phyloP scores from a whole-genome alignment of 2,113 vertebrate species.

The Scomber scombrus region DNA sequence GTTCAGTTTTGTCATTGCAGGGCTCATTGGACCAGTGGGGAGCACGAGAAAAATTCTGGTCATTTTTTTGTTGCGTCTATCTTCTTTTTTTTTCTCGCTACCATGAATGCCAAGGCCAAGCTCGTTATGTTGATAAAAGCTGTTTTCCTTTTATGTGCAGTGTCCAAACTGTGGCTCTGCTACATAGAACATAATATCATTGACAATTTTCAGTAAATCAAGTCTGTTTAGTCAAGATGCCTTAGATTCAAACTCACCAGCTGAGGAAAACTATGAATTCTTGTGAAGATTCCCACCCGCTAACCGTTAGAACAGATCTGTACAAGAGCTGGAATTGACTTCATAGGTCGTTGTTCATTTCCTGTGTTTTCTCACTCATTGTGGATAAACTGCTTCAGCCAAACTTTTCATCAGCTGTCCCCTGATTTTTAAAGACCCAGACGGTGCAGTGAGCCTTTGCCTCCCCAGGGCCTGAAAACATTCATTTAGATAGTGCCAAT shows the following conservation, averaged over 20 bases:
- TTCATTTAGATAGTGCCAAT: conserved; percentile 81
- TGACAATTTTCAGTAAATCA: conserved; percentile 13
- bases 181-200: conserved; percentile 14
- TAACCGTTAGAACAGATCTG: conserved; percentile 27
- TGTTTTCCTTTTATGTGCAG: conserved; percentile 45
- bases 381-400: conserved; percentile 58
- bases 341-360: conserved; percentile 71
- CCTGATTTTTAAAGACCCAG: conserved; percentile 67
- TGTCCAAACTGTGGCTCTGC: conserved; percentile 15
- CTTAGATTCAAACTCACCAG: conserved; percentile 32
- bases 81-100: neutral
- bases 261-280: conserved; percentile 30
- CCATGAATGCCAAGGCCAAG: conserved; percentile 44
- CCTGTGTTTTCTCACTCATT: conserved; percentile 66
- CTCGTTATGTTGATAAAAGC: conserved; percentile 26
- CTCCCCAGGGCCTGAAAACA: conserved; percentile 74
- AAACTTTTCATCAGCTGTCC: conserved; percentile 70
- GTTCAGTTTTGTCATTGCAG: conserved; percentile 46
- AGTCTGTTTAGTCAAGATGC: conserved; percentile 45
- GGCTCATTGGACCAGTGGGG: conserved; percentile 34
- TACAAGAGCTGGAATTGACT: conserved; percentile 38
- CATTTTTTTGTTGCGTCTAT: conserved; percentile 32
- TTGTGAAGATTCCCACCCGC: conserved; percentile 5
- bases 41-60: conserved; percentile 31
- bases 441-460: conserved; percentile 43